Percentiles rank a stretch among this genome's conserved stretches.
Conservation (phyloP, 2,888 invertebrate species). For the Choreutis nemorana region DNA sequence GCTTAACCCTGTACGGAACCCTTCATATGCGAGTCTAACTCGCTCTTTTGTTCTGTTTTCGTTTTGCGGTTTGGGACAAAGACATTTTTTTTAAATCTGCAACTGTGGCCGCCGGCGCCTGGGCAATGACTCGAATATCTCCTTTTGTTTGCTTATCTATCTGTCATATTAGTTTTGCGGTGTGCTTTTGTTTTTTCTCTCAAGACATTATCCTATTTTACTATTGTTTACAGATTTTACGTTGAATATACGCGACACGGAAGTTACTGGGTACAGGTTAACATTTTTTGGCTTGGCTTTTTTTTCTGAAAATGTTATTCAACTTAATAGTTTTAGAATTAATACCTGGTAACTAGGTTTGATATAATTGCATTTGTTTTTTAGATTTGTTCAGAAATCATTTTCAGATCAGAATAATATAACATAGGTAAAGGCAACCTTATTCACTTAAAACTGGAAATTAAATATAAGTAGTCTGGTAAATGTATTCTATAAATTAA, state of each 20-base stretch:
- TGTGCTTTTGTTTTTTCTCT: constrained; percentile 24
- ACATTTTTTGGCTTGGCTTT: constrained; percentile 16
- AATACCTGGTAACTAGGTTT: too few relatives aligned
- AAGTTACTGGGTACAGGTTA: constrained; percentile 6
- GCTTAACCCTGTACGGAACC: too few relatives aligned
- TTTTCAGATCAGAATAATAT: too few relatives aligned
- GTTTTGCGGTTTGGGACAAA: constrained; percentile 41
- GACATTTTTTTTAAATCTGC: constrained; percentile 20
- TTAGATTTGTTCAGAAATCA: too few relatives aligned
- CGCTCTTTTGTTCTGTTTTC: too few relatives aligned
- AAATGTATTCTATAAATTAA: too few relatives aligned
- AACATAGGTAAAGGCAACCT: too few relatives aligned
- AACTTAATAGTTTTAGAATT: too few relatives aligned
- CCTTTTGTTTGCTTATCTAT: constrained; percentile 29
- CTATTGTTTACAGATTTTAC: constrained; percentile 1
- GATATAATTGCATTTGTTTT: too few relatives aligned
- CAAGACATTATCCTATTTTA: constrained; percentile 6
- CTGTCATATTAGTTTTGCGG: constrained; percentile 36
- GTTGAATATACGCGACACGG: constrained; percentile 1
- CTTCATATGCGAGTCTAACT: too few relatives aligned
- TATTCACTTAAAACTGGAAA: neutral
- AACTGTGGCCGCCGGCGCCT: constrained; percentile 20
- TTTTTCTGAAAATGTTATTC: too few relatives aligned
- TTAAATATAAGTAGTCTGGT: too few relatives aligned
- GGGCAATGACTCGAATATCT: constrained; percentile 36